Base-by-base conservation (phyloP, 2,888 invertebrate genomes). In the Tiliacea citrago region DNA sequence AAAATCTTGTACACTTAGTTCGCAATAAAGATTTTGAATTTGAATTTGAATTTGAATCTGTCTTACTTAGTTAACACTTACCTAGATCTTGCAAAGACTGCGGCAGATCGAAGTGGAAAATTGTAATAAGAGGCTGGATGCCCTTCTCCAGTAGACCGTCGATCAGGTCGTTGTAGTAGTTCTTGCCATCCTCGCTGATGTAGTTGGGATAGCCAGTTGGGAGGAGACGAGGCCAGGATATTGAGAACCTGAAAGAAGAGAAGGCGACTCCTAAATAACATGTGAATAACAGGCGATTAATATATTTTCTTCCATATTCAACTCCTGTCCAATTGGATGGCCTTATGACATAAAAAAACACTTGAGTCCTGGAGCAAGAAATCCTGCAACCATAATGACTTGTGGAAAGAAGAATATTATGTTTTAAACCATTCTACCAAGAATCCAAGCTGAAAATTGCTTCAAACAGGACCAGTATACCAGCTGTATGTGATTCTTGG, bases 171-270 rank as follows among this genome's bases (percentile, higher is more conserved):
- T 94, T 95, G 92, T 97, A 97, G 90, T 97, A 97, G 1, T 91
- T 89, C 49, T 95, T 90, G 39, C 97, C 97, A 0, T 93, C 94
- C 74, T 93, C 89, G 85, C 97, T 97, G 66, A 97, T 86, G 18
- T 84, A 18, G 82, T 93, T 96, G 42, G 95, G 89, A 79, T 88
- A 90, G 0, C 93, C 93, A 3, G 79, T 79, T 0, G 93, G 94
- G 0, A 94, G 85, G 0, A 98, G 91, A 42, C 98, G 92, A 0
- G 97, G 82, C 98, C 98, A 98, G 0, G 97, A 96, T 69, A 97
- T 90, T 1, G 97, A 97, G 85, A 97, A 97, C 65, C 97, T 93
- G 81, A 1, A 83, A 62, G 3, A 42, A 29, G 29, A 29, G 29
- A 29, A 29, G 29, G 29, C n/a, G n/a, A n/a, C n/a, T n/a, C n/a